These are phyloP conservation scores for Platerodrilus igneus DNA, from an alignment of 2,888 invertebrate species.

Conservation along the genomic window DNA sequence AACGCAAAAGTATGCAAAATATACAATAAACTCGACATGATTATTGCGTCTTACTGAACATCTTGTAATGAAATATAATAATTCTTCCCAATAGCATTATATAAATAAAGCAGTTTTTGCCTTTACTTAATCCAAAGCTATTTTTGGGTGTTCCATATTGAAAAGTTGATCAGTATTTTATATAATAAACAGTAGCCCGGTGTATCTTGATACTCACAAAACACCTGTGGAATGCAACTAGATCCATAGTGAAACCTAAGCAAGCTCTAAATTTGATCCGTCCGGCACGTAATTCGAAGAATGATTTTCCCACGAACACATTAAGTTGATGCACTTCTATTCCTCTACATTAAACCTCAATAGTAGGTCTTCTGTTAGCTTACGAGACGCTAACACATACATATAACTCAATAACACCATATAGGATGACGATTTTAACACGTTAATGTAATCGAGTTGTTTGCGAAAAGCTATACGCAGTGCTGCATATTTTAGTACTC, in stretches of 20 bases:
- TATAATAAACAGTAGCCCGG: no score
- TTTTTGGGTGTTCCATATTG: no score
- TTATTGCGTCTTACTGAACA: no score
- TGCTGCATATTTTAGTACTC: constrained; percentile 34
- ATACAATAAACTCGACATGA: no score
- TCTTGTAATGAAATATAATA: no score
- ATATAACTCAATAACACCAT: not conserved
- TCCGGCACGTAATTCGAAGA: constrained; percentile 28
- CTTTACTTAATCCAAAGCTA: no score
- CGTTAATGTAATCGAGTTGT: constrained; percentile 20
- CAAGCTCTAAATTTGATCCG: constrained; percentile 24
- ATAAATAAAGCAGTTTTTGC: no score
- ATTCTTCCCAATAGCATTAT: no score
- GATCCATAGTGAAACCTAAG: constrained; percentile 20
- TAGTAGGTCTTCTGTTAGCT: constrained; percentile 19
- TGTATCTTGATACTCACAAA: no score
- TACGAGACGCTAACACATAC: constrained; percentile 6
- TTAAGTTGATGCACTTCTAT: constrained; percentile 20
- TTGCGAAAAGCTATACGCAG: constrained; percentile 30
- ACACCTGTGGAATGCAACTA: constrained; percentile 29
- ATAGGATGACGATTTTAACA: constrained; percentile 15
- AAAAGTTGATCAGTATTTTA: no score
- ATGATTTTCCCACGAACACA: constrained; percentile 37
- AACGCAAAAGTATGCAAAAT: no score
- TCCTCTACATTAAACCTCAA: constrained; percentile 18